phyloP scores from a whole-genome alignment of 2,797 vertebrate species.

The Natrix natrix region DNA sequence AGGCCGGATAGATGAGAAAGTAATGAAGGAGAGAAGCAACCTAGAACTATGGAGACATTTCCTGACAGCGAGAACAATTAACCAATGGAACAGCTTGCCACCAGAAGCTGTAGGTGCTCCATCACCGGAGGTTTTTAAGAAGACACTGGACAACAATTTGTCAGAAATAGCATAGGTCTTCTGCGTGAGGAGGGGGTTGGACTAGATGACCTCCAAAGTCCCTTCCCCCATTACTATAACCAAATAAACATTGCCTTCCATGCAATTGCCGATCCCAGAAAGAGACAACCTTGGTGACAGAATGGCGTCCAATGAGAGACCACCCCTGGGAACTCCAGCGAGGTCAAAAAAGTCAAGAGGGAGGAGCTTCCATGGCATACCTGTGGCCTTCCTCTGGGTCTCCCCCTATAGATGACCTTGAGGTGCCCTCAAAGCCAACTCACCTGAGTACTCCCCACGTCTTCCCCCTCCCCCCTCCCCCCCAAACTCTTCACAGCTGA shows the following conservation, averaged over 20 bases:
- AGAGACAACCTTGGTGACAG: not conserved
- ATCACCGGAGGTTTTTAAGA: too few relatives aligned
- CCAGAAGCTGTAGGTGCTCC: too few relatives aligned
- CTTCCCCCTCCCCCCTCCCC: not conserved
- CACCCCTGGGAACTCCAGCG: not conserved
- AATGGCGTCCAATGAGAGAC: not conserved
- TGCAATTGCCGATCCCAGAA: not conserved
- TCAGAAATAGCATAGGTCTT: not conserved
- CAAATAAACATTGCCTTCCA: not conserved
- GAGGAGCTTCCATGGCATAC: rapidly evolving
- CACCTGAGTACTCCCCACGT: not conserved
- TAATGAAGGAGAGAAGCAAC: too few relatives aligned
- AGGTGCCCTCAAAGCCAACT: not conserved
- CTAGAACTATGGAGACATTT: too few relatives aligned
- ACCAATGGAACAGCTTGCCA: too few relatives aligned
- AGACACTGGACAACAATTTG: not conserved
- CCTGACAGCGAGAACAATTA: too few relatives aligned
- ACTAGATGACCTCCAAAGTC: not conserved
- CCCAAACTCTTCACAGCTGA: not conserved
- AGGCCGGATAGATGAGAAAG: not conserved
- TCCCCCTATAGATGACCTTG: not conserved
- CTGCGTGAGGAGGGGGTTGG: not conserved
- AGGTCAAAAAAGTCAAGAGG: not conserved
- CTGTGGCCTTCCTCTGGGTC: rapidly evolving
- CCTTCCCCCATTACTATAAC: not conserved